Evolutionary conservation across 2,888 invertebrate genomes (phyloP).

Genomic region (Cylloceria caligata): DNA sequence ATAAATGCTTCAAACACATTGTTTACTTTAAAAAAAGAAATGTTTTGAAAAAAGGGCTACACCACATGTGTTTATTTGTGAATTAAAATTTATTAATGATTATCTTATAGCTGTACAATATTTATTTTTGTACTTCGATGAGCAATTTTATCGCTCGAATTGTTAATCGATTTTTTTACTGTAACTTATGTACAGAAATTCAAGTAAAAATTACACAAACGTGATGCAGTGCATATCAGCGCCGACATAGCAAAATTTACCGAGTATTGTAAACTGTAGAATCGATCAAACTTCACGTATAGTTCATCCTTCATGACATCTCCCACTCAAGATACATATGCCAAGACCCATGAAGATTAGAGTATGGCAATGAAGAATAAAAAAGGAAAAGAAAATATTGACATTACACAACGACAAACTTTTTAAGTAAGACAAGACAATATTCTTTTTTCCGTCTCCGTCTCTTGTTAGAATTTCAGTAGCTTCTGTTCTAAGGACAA

Average conservation of each 20-base stretch:
- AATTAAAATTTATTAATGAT: too few relatives aligned
- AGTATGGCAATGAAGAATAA: not conserved
- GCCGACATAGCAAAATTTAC: not conserved
- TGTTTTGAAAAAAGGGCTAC: not conserved
- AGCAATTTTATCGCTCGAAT: not conserved
- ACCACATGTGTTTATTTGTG: not conserved
- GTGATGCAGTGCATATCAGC: not conserved
- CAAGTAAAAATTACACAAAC: not conserved
- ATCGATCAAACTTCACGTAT: conserved; percentile 8
- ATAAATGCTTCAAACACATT: not conserved
- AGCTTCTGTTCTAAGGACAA: conserved; percentile 51
- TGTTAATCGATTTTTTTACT: not conserved
- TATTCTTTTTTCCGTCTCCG: conserved; percentile 40
- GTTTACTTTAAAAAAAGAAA: not conserved
- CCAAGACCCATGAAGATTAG: not conserved
- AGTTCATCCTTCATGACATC: not conserved
- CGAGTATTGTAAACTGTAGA: not conserved
- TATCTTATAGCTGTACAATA: not conserved
- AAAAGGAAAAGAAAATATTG: conserved; percentile 36
- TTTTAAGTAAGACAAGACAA: conserved; percentile 21
- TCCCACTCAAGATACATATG: not conserved
- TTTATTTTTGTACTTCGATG: not conserved
- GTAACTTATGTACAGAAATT: not conserved
- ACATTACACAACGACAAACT: conserved; percentile 44
- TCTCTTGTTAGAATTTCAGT: conserved; percentile 63